phyloP scores from a whole-genome alignment of 2,113 vertebrate species.

The Microcebus murinus region DNA sequence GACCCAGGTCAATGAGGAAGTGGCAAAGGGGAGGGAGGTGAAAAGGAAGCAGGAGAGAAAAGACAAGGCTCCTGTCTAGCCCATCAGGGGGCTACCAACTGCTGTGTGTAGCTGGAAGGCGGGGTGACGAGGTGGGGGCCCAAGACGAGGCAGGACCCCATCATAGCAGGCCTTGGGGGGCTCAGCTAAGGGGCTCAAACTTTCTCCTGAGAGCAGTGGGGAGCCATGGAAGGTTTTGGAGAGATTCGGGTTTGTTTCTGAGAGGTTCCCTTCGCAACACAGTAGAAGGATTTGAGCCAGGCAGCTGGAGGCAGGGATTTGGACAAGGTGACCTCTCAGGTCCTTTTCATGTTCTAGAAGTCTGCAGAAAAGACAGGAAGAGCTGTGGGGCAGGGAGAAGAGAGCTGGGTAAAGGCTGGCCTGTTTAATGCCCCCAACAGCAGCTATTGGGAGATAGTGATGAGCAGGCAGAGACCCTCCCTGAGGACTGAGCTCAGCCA shows the following conservation, averaged over 20 bases:
- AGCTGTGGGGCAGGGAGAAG: not conserved
- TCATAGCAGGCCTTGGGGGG: not conserved
- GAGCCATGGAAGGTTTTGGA: not conserved
- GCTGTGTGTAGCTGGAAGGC: not conserved
- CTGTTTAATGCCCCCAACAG: not conserved
- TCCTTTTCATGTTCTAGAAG: conserved; percentile 28
- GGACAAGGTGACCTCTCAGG: not conserved
- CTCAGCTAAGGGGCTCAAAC: not conserved
- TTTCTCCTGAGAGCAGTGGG: not conserved
- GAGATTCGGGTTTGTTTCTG: not conserved
- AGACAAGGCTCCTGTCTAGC: not conserved
- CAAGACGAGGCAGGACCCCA: not conserved
- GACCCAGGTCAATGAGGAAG: not conserved
- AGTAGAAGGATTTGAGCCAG: not conserved
- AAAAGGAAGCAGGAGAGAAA: not conserved
- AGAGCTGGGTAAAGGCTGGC: not conserved
- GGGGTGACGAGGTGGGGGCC: not conserved
- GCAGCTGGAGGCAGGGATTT: not conserved
- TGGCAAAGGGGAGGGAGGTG: not conserved
- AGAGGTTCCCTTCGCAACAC: not conserved
- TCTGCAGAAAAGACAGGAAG: not conserved
- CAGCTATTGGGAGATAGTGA: not conserved
- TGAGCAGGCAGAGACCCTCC: not conserved
- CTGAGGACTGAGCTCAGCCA: not conserved
- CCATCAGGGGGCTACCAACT: not conserved